Evolutionary conservation across 2,888 invertebrate species (phyloP).

Genomic region (Labia minor): DNA sequence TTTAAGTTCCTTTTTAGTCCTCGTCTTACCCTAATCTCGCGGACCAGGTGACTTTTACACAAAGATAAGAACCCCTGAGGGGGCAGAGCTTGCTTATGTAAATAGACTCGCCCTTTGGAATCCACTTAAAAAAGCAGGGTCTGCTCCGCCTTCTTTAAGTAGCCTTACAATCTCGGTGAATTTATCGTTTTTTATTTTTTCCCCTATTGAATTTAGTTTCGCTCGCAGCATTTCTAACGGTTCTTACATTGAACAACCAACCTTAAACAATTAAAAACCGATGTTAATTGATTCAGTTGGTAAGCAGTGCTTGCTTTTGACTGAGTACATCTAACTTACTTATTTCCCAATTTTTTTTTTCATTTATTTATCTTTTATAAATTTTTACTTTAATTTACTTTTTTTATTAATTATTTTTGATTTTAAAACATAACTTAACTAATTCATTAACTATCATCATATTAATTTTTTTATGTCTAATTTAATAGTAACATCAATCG

Average conservation of each 20-base stretch:
- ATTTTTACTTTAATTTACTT: too few species aligned
- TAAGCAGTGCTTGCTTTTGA: not conserved
- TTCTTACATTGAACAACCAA: not conserved
- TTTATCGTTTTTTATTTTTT: not conserved
- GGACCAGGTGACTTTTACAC: conserved; percentile 13
- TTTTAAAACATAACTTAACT: too few species aligned
- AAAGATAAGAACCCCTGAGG: conserved; percentile 9
- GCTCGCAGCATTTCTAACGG: not conserved
- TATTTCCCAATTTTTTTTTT: too few species aligned
- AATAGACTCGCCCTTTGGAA: conserved; percentile 13
- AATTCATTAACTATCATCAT: too few species aligned
- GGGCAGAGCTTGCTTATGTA: conserved; percentile 13
- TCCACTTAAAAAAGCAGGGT: conserved; percentile 8
- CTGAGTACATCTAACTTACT: too few species aligned
- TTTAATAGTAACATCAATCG: too few species aligned
- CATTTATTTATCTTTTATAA: not conserved
- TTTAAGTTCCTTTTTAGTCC: too few species aligned
- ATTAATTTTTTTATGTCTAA: too few species aligned
- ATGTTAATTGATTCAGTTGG: not conserved
- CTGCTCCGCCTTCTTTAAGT: conserved; percentile 13
- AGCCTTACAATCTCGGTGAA: not conserved
- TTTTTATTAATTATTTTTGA: too few species aligned
- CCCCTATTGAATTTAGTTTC: not conserved
- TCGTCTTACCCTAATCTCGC: not conserved
- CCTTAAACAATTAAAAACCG: not conserved